Base-by-base conservation (phyloP, 2,888 invertebrate species). In the Calliscelio sp. region DNA sequence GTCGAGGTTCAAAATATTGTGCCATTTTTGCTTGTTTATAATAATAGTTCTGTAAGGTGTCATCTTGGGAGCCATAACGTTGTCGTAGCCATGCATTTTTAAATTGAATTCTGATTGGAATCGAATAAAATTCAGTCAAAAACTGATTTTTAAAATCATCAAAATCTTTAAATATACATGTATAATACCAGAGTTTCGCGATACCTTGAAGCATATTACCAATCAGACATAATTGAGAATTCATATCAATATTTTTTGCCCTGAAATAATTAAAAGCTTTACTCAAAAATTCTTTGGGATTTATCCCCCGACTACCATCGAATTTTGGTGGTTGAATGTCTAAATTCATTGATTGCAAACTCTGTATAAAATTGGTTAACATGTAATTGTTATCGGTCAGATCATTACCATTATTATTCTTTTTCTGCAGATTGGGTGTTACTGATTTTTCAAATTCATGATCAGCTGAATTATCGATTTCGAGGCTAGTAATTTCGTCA, bases 261-360 rank as follows among this genome's bases (percentile, higher is more conserved):
- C 25, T 25, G 53, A 7, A 74, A 41, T 74, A 74, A 0, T 41
- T 63, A 11, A 18, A 35, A 20, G 53, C 18, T 63, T 74, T 61
- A 25, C 20, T 25, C 16, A 63, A 53, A 74, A 74, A 41, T 63
- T 63, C 38, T 16, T 35, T 73, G 0, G 46, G 73, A 41, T 73
- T 59, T 6, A 16, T 53, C n/a, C 1, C 4, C 3, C 18, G 28
- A 25, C 24, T 59, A 10, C 59, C 71, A 16, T 46, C 59, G 16
- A 59, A 71, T 46, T 41, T 57, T 32, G 59, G 71, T 18, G 55
- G 8, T 53, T 68, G 32, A 32, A 66, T 14, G 49, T 66, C 53
- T 11, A 66, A n/a, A 53, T 66, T 51, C 25, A 63, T 63, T 44
- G 61, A 44, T 24, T 44, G 61, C n/a, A 63, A 44, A 44, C 61